Conservation (phyloP, 2,888 invertebrate species). For the Synergus umbraculus region DNA sequence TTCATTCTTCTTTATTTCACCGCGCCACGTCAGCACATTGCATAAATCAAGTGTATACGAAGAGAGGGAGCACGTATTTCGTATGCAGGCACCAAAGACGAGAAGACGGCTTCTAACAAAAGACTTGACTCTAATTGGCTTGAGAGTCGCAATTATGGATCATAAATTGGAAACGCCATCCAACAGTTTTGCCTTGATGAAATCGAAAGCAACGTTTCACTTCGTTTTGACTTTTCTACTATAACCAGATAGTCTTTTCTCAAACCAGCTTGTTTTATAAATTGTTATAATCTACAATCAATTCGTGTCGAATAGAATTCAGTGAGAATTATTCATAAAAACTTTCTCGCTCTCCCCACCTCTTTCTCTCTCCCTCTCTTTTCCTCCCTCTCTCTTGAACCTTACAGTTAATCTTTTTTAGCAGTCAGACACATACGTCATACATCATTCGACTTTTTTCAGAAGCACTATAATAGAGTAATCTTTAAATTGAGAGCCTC, state of each 20-base stretch:
- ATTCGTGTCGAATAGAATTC: background rate
- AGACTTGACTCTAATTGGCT: constrained; percentile 49
- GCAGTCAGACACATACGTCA: constrained; percentile 23
- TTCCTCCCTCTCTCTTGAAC: constrained; percentile 4
- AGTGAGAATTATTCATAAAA: constrained; percentile 9
- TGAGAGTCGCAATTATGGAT: constrained; percentile 48
- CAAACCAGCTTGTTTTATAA: too few relatives aligned
- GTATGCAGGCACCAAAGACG: background rate
- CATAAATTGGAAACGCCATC: constrained; percentile 38
- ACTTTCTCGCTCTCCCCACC: background rate
- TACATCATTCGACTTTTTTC: constrained; percentile 35
- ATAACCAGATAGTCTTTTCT: too few relatives aligned
- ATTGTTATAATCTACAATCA: background rate
- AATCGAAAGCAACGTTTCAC: background rate
- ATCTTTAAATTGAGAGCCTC: constrained; percentile 38
- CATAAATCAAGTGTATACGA: constrained; percentile 54
- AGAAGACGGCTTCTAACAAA: constrained; percentile 44
- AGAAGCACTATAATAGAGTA: constrained; percentile 39
- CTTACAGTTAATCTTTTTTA: constrained; percentile 29
- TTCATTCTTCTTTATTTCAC: constrained; percentile 58
- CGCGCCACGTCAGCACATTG: constrained; percentile 53
- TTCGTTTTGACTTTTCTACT: too few relatives aligned
- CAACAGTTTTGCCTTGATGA: background rate
- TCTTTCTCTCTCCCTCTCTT: constrained; percentile 1
- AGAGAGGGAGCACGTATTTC: constrained; percentile 9